Base-by-base conservation (phyloP, 2,113 vertebrate genomes). In the Symphodus melops region DNA sequence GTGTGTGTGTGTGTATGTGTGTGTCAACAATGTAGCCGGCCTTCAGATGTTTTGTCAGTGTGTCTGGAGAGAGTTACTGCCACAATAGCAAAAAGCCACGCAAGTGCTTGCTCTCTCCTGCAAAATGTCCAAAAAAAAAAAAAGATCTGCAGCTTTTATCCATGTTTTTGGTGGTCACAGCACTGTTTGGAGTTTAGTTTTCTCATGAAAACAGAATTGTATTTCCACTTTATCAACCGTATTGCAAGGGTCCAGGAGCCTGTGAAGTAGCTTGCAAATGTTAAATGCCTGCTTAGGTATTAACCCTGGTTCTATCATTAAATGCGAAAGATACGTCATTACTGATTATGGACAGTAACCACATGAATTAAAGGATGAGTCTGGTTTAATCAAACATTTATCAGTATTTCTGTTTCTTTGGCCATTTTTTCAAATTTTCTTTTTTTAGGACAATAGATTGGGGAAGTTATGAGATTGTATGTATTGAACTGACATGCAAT, bases 171-270 rank as follows among this genome's bases (percentile, higher is more conserved):
- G 83, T 74, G 88, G 89, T 87, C 86, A 57, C 68, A 66, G 70
- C 21, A 2, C 83, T 86, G 88, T 85, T 89, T 83, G 52, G 78
- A 89, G 86, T 91, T 89, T 80, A 71, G 49, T 85, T 74, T 80
- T 84, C 73, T 87, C 81, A 90, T 85, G 84, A 85, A 89, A 83
- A 81, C 88, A 80, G 87, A 91, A 92, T 92, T 90, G 80, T 66
- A 86, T 76, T 86, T 87, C 69, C 46, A 82, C 79, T 82, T 89
- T 86, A 89, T 88, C 86, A 81, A 68, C 85, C 83, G 77, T 58
- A 67, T 82, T 89, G 75, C 42, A 39, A 46, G 21, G 28, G 62
- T 42, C 57, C 6, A 3, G 67, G 69, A 80, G 46, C 57, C 55
- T 81, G 61, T 20, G 74, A 69, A 87, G 85, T 55, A 56, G 79